Conservation (phyloP, 2,113 vertebrate genomes). For the Nymphicus hollandicus region DNA sequence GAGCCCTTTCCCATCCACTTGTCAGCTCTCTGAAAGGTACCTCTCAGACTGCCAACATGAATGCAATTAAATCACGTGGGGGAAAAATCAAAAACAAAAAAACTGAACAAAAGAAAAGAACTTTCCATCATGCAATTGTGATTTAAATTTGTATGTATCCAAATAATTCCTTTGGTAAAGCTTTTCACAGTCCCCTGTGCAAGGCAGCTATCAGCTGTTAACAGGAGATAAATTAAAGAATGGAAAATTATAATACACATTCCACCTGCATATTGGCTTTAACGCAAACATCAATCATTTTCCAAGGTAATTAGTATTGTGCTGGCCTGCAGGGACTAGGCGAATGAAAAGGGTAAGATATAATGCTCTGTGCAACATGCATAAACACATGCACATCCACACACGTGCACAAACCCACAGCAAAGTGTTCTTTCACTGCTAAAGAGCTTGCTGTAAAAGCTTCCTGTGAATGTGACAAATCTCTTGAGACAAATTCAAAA, state of each 20-base stretch:
- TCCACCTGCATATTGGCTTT: conserved; percentile 46
- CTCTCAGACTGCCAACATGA: background rate
- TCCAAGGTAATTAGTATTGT: conserved; percentile 57
- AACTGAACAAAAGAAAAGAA: conserved; percentile 32
- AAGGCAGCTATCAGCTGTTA: conserved; percentile 49
- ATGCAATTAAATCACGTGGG: background rate
- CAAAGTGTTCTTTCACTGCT: background rate
- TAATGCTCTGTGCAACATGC: conserved; percentile 3
- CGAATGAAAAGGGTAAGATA: conserved; percentile 47
- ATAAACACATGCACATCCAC: background rate
- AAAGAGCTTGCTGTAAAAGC: background rate
- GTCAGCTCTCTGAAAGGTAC: conserved; percentile 7
- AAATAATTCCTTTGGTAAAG: conserved; percentile 52
- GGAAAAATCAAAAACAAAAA: background rate
- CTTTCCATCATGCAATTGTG: conserved; percentile 27
- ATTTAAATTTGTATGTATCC: conserved; percentile 54
- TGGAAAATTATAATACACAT: conserved; percentile 42
- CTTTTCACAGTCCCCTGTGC: conserved; percentile 1
- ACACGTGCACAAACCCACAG: background rate
- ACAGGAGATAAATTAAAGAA: conserved; percentile 66
- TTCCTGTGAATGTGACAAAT: background rate
- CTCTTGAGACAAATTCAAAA: conserved; percentile 2
- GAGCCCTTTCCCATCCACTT: background rate
- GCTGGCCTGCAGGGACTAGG: conserved; percentile 23
- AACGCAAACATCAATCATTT: conserved; percentile 65